Evolutionary conservation across 2,113 vertebrate species (phyloP), one percentile per base, ranked within the genome.

Genomic region (Origma solitaria): DNA sequence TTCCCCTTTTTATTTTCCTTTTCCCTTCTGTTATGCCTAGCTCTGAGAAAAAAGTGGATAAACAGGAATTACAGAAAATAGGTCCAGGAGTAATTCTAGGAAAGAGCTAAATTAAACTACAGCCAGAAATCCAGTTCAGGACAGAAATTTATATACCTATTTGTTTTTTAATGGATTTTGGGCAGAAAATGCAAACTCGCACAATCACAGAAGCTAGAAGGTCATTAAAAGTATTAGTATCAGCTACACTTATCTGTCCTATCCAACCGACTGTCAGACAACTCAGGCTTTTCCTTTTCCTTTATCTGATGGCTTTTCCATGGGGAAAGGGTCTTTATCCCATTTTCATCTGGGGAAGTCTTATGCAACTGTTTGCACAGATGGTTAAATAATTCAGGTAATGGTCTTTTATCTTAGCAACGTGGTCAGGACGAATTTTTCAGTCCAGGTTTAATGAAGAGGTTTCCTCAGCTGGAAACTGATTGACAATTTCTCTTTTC

Each of bases 301-400:
- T 96, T 91, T 94, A 88, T 84, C 93, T 94, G 78, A 82, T 94
- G 90, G 40, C 58, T 91, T 82, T 95, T 96, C 92, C 69, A 82
- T 30, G 20, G 88, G 88, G 92, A 94, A 87, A 69, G 77, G 47
- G 54, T 65, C 75, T 95, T 87, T 62, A 94, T 90, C 60, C 49
- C 14, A 4, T 95, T 96, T 94, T 92, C 75, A 88, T 95, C 68
- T 93, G 90, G 79, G 88, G 77, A 81, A 60, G 33, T 65, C 79
- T 88, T 15, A 16, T 13, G 45, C 70, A 95, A 93, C 73, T 61
- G 27, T 89, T 96, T 91, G 65, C 88, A 91, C 79, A 92, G 84
- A 44, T 80, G 64, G 68, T 70, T 82, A 88, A 92, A 78, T 92
- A 94, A 92, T 90, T 51, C 61, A 81, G 85, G 85, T 90, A 60